Percentiles rank a stretch among this genome's conserved stretches.
phyloP scores from a whole-genome alignment of 2,888 invertebrate genomes.

The Leptopilina drosophilae region DNA sequence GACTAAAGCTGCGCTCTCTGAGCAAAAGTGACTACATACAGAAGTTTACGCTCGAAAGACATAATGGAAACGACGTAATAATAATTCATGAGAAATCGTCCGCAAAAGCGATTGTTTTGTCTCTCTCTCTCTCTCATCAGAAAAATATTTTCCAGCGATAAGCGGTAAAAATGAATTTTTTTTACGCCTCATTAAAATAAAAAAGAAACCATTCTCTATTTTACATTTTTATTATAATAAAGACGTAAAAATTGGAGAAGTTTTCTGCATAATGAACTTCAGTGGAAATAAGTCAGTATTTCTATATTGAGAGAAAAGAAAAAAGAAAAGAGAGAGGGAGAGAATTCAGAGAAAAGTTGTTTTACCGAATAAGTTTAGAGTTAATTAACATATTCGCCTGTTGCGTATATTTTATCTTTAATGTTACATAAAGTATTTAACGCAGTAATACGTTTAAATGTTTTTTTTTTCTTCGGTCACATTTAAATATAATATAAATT shows the following conservation, averaged over 20 bases:
- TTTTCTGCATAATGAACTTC: not conserved
- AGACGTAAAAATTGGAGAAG: not conserved
- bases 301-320: too few relatives aligned
- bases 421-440: not conserved
- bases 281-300: not conserved
- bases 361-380: too few relatives aligned
- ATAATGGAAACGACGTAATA: slow-evolving; percentile 30
- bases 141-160: not conserved
- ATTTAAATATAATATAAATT: slow-evolving; percentile 24
- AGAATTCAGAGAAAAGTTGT: too few relatives aligned
- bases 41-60: slow-evolving; percentile 26
- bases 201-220: slow-evolving; percentile 1
- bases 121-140: slow-evolving; percentile 12
- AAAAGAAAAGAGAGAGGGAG: too few relatives aligned
- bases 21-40: not conserved
- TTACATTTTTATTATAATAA: not conserved
- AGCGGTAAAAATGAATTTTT: slow-evolving; percentile 24
- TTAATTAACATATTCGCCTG: too few relatives aligned
- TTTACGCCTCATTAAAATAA: not conserved
- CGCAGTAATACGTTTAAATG: not conserved
- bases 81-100: slow-evolving; percentile 38
- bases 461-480: not conserved
- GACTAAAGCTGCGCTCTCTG: not conserved
- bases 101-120: slow-evolving; percentile 20
- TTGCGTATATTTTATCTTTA: too few relatives aligned